Base-by-base conservation (phyloP, 2,888 invertebrate species). In the Lasioglossum lativentre region DNA sequence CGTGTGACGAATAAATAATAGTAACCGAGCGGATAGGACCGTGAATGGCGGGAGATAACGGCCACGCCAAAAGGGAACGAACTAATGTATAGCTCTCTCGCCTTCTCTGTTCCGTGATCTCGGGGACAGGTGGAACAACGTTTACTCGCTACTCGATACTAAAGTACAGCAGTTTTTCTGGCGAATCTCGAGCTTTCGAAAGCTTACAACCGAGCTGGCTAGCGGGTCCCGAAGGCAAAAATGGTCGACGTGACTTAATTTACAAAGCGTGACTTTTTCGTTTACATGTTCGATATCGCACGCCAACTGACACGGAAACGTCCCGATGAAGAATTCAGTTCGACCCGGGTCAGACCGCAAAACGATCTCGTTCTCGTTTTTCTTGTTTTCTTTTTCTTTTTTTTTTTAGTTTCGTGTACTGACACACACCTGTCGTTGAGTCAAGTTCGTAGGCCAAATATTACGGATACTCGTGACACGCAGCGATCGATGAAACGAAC, bases 391-490 rank as follows among this genome's bases (percentile, higher is more conserved):
- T 30, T 4, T 30, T 30, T 16, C n/a, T n/a, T 16, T 27, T 10
- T n/a, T 56, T 42, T 42, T 42, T 72, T 73, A 59, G 2, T 74
- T 78, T 47, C 30, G 40, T 78, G 40, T 30, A 40, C 6, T 68
- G 74, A 75, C 66, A 74, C 52, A 71, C 74, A 10, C 12, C 47
- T 80, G 59, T 42, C 63, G 59, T 77, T 47, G 40, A 52, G 75
- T 82, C 76, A 82, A 77, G 74, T 82, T 38, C 47, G 83, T 83
- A 90, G 90, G 91, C 90, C 90, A 90, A 77, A 80, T 40, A 66
- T 87, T 79, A 38, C 38, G 70, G 68, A 75, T 83, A 82, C 71
- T 78, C 56, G 75, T 73, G 71, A 45, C 75, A 75, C 81, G 72
- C 86, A 84, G 84, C 86, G 82, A 87, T 89, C 84, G 82, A 86